These are phyloP conservation scores for Pygathrix nemaeus DNA, from an alignment of 2,113 vertebrate species.

Conservation along the genomic window DNA sequence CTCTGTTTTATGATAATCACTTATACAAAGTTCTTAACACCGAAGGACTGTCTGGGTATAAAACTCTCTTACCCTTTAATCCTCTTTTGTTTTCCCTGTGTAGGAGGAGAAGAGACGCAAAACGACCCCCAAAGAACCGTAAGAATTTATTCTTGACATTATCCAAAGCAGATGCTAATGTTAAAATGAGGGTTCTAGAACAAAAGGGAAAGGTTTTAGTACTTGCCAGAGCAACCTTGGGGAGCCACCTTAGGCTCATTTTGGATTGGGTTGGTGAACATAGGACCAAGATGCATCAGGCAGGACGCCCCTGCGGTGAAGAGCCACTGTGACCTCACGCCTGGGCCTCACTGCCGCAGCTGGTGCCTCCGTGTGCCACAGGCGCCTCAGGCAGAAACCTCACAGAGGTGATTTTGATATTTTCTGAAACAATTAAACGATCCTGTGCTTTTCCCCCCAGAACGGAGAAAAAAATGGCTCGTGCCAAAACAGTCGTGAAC, in stretches of 20 bases:
- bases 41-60: not conserved
- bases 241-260: not conserved
- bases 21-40: not conserved
- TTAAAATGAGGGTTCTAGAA: not conserved
- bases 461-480: slow-evolving; percentile 77
- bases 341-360: too few species aligned
- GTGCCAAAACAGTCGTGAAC: slow-evolving; percentile 78
- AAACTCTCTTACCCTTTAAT: not conserved
- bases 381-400: too few species aligned
- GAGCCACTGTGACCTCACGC: not conserved
- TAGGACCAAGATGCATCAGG: not conserved
- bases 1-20: not conserved
- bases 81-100: slow-evolving; percentile 61
- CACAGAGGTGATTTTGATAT: too few species aligned
- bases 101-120: slow-evolving; percentile 94
- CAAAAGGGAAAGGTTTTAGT: not conserved
- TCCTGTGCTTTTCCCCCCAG: slow-evolving; percentile 74
- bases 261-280: not conserved
- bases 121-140: slow-evolving; percentile 89
- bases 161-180: not conserved
- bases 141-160: slow-evolving; percentile 63
- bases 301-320: not conserved
- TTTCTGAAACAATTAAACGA: not conserved
- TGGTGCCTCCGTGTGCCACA: too few species aligned
- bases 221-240: not conserved